A percentile compares a stretch with the other conserved stretches of the same genome.
These are phyloP conservation scores for Pediacus dermestoides DNA, from an alignment of 2,888 invertebrate genomes.

Conservation along the genomic window DNA sequence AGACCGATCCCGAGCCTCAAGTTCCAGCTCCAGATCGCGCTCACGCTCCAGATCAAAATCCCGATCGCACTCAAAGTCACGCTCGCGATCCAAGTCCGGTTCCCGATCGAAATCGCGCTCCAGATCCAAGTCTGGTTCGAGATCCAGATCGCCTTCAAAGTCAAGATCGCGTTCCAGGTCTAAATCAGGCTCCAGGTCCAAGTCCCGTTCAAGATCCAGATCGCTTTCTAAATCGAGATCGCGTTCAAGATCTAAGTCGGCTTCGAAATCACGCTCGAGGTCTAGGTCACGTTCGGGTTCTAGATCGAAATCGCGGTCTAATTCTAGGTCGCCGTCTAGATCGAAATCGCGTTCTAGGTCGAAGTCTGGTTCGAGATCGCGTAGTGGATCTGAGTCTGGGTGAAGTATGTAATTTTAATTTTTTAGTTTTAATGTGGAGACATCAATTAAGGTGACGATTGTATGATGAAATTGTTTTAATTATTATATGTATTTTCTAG, in stretches of 20 bases:
- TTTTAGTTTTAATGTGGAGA: background rate
- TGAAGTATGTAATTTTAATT: too few relatives aligned
- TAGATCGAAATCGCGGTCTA: constrained; percentile 33
- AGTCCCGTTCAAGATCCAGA: constrained; percentile 40
- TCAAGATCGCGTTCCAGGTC: constrained; percentile 47
- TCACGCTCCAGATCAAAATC: constrained; percentile 37
- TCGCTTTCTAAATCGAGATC: constrained; percentile 45
- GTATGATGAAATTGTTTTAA: too few relatives aligned
- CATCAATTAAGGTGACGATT: background rate
- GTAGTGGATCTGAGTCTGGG: constrained; percentile 36
- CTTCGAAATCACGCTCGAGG: constrained; percentile 28
- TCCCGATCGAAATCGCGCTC: constrained; percentile 40
- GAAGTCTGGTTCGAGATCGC: constrained; percentile 36
- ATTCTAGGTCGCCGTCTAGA: constrained; percentile 43
- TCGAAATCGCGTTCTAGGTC: constrained; percentile 44
- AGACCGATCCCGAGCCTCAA: constrained; percentile 41
- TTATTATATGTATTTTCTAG: too few relatives aligned
- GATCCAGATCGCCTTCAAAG: constrained; percentile 36
- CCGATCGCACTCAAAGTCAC: constrained; percentile 30
- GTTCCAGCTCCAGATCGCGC: constrained; percentile 36
- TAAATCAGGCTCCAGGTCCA: constrained; percentile 44
- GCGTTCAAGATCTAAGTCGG: constrained; percentile 32
- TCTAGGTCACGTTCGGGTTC: constrained; percentile 37
- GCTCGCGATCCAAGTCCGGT: constrained; percentile 35
- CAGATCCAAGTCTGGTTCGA: constrained; percentile 37